Percentiles rank a stretch among this genome's conserved stretches.
These are phyloP conservation scores for Himalopsyche kuldschensis DNA, from an alignment of 2,888 invertebrate genomes.

Conservation along the genomic window DNA sequence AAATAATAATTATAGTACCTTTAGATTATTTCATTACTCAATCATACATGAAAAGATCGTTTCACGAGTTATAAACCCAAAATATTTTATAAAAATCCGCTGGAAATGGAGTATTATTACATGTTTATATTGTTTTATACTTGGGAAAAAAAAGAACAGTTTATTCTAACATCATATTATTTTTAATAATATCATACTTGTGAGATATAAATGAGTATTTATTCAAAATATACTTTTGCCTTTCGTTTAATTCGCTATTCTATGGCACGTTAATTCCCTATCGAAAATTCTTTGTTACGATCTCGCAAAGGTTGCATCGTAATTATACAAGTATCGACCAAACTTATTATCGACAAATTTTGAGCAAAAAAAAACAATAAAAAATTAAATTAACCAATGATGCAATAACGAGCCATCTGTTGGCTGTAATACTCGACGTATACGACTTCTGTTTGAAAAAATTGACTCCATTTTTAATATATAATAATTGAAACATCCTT, in stretches of 20 bases:
- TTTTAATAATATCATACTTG: too few relatives aligned
- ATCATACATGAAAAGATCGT: not conserved
- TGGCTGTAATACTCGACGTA: not conserved
- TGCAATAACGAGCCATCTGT: slow-evolving; percentile 32
- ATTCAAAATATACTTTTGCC: too few relatives aligned
- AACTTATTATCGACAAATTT: slow-evolving; percentile 19
- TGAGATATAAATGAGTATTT: too few relatives aligned
- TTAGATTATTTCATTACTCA: slow-evolving; percentile 16
- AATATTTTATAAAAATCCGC: too few relatives aligned
- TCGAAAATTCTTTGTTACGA: not conserved
- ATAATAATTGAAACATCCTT: too few relatives aligned
- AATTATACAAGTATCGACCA: slow-evolving; percentile 29
- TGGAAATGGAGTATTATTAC: too few relatives aligned
- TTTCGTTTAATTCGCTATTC: not conserved
- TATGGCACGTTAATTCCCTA: not conserved
- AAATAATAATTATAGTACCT: slow-evolving; percentile 11
- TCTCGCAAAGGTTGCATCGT: slow-evolving; percentile 11
- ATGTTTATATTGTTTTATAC: too few relatives aligned
- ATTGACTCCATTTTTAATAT: too few relatives aligned
- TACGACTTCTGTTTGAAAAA: too few relatives aligned
- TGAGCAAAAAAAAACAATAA: slow-evolving; percentile 21
- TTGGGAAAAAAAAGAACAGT: too few relatives aligned
- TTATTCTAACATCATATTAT: too few relatives aligned
- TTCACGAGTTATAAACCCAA: too few relatives aligned
- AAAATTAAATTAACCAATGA: not conserved